phyloP scores from a whole-genome alignment of 2,113 vertebrate genomes.

The Chunga burmeisteri region DNA sequence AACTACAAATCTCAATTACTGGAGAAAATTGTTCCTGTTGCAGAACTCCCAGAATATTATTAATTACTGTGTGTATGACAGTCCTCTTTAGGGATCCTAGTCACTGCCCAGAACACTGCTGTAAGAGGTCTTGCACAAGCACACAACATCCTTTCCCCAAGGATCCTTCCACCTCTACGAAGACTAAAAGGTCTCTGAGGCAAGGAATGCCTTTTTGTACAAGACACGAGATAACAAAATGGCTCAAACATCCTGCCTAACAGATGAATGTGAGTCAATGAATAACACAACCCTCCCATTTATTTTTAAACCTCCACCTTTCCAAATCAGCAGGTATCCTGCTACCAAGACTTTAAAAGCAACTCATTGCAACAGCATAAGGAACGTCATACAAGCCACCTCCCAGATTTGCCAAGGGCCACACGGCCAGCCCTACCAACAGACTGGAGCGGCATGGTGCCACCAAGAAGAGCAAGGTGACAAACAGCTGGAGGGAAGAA shows the following conservation, averaged over 20 bases:
- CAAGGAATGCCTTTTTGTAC: neutral
- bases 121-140: neutral
- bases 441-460: accelerated
- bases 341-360: neutral
- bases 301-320: neutral
- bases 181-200: neutral
- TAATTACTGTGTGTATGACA: neutral
- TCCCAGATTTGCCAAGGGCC: neutral
- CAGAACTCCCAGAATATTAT: neutral
- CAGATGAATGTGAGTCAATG: neutral
- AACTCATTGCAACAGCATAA: neutral
- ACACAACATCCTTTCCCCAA: neutral
- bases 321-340: neutral
- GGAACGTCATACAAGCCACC: neutral
- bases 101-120: neutral
- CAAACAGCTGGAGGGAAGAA: neutral
- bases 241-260: neutral
- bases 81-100: neutral
- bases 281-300: neutral
- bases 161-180: neutral
- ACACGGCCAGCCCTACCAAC: neutral
- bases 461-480: neutral
- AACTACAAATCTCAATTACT: neutral
- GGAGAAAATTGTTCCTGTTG: neutral
- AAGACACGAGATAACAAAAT: neutral